Base-by-base conservation (phyloP, 2,113 vertebrate species). In the Columbina picui region DNA sequence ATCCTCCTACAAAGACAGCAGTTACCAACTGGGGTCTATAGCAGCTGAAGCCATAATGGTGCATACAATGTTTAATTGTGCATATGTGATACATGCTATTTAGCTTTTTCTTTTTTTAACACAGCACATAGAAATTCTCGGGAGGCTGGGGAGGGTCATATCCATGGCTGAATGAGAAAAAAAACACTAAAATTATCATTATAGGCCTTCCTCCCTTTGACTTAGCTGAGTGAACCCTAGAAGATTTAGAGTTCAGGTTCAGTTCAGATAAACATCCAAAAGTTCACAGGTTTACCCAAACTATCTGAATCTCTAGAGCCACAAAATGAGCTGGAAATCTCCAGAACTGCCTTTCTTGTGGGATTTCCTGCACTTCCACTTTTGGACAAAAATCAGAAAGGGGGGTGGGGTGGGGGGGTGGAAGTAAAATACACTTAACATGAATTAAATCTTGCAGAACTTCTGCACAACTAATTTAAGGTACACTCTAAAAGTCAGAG, bases 201-300 rank as follows among this genome's bases (percentile, higher is more conserved):
- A 81, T 64, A 92, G 87, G 74, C 87, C 84, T 96, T 94, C 96
- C 94, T 97, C 86, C 87, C 95, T 89, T 86, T 94, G 93, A 80
- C 92, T 96, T 96, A 74, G 50, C 85, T 71, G 78, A 41, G 77
- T 91, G 75, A 96, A 95, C 86, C 63, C 87, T 93, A 56, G 73
- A 93, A 96, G 92, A 93, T 91, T 95, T 68, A 94, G 92, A 97
- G 95, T 97, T 97, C 96, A 97, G 84, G 87, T 95, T 97, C 94
- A 97, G 96, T 97, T 97, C 94, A 96, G 80, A 96, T 93, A 96
- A 97, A 97, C 95, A 97, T 95, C 60, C 93, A 90, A 93, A 93
- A 96, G 96, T 97, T 96, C 93, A 96, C 81, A 79, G 90, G 95
- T 87, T 94, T 94, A 96, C 82, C 80, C 90, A 95, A 95, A 90